Percentiles rank a stretch among this genome's conserved stretches.
Evolutionary conservation across 2,888 invertebrate genomes (phyloP).

Genomic region (Blastobasis lacticolella): DNA sequence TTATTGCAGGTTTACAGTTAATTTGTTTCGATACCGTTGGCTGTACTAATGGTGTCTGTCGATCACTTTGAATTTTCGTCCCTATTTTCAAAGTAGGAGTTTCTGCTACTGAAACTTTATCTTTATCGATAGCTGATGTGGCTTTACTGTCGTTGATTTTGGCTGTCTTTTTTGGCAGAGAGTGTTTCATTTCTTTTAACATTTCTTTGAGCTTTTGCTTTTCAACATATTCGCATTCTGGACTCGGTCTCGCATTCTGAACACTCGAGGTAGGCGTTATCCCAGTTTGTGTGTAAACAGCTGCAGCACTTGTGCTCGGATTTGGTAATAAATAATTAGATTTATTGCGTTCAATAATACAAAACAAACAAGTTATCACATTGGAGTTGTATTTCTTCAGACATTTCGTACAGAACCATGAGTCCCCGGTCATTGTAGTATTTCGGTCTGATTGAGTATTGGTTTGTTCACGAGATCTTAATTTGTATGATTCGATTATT

Average conservation of each 20-base stretch:
- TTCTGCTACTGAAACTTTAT: constrained; percentile 25
- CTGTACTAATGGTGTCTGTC: not conserved
- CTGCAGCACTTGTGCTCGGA: constrained; percentile 9
- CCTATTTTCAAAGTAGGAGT: constrained; percentile 56
- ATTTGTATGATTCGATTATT: constrained; percentile 75
- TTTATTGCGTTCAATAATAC: constrained; percentile 25
- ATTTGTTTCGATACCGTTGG: constrained; percentile 4
- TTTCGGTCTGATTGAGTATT: constrained; percentile 13
- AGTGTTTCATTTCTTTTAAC: constrained; percentile 85
- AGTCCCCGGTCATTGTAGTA: constrained; percentile 6
- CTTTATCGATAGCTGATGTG: constrained; percentile 4
- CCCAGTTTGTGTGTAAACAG: too few relatives aligned
- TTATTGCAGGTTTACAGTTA: not conserved
- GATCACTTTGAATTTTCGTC: constrained; percentile 16
- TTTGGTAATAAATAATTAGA: not conserved
- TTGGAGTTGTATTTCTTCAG: constrained; percentile 48
- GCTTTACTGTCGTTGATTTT: constrained; percentile 9
- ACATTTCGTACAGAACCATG: constrained; percentile 54
- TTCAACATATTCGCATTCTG: constrained; percentile 39
- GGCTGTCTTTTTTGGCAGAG: constrained; percentile 73
- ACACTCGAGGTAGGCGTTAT: not conserved
- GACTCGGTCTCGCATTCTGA: too few relatives aligned
- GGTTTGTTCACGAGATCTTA: constrained; percentile 35
- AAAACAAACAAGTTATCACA: constrained; percentile 41
- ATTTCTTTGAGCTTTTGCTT: constrained; percentile 79